phyloP scores from a whole-genome alignment of 2,888 invertebrate species.

The Germaria angustata region DNA sequence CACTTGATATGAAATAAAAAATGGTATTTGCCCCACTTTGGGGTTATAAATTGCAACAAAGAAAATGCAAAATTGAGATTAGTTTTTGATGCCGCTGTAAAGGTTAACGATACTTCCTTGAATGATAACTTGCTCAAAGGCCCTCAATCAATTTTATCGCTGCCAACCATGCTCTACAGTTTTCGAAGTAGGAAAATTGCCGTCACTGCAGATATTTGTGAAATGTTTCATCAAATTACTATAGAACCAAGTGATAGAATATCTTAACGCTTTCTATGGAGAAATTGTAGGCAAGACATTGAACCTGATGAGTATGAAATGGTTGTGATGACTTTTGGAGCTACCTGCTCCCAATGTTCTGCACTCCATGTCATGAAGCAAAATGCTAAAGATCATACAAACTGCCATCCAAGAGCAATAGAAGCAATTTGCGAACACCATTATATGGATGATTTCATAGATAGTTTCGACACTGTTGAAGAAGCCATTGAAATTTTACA shows the following conservation, averaged over 20 bases:
- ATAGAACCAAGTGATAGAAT: constrained; percentile 64
- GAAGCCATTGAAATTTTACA: no score
- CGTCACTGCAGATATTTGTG: constrained; percentile 7
- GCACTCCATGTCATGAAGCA: constrained; percentile 21
- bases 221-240: constrained; percentile 66
- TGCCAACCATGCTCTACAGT: neutral
- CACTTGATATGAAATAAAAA: constrained; percentile 10
- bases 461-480: no score
- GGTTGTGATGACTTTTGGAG: constrained; percentile 54
- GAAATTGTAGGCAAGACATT: neutral
- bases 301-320: constrained; percentile 50
- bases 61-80: constrained; percentile 69
- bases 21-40: constrained; percentile 72
- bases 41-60: constrained; percentile 71
- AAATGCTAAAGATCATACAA: constrained; percentile 23
- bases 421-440: constrained; percentile 38
- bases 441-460: no score
- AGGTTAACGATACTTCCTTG: constrained; percentile 66
- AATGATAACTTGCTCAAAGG: constrained; percentile 68
- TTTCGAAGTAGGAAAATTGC: constrained; percentile 7
- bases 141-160: constrained; percentile 72
- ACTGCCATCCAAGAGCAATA: constrained; percentile 17
- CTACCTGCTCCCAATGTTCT: constrained; percentile 56
- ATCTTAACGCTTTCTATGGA: constrained; percentile 57
- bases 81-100: constrained; percentile 74